Conservation (phyloP, 2,888 invertebrate genomes). For the Eudasyphora cyanicolor region DNA sequence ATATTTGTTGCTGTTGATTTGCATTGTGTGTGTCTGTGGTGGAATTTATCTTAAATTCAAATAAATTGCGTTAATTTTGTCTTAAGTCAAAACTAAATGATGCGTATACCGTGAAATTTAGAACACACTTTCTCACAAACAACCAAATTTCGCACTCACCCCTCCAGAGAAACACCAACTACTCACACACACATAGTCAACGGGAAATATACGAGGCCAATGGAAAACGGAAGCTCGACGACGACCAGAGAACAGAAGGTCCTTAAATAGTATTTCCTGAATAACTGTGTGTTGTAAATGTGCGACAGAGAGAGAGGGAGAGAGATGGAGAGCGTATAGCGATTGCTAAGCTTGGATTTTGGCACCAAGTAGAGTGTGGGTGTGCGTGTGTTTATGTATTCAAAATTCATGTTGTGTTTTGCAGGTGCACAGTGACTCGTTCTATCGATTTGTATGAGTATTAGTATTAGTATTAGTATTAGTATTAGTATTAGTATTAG, state of each 20-base stretch:
- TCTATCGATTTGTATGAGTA: too few relatives aligned
- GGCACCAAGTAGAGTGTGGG: neutral
- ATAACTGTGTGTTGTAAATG: neutral
- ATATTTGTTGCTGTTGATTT: neutral
- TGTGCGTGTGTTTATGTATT: neutral
- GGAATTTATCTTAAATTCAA: conserved; percentile 70
- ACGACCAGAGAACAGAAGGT: neutral
- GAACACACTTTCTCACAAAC: conserved; percentile 26
- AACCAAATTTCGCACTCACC: neutral
- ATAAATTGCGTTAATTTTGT: conserved; percentile 77
- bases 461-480: too few relatives aligned
- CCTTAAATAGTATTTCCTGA: neutral
- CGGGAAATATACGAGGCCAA: neutral
- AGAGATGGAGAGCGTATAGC: neutral
- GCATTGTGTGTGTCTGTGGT: neutral
- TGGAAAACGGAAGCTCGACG: neutral
- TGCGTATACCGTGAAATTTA: conserved; percentile 58
- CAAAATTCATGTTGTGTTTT: neutral
- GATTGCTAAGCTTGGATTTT: neutral
- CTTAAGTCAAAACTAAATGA: conserved; percentile 75
- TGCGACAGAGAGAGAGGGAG: neutral
- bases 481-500: too few relatives aligned
- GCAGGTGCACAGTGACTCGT: neutral
- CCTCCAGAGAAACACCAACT: neutral
- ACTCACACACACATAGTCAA: neutral